phyloP scores from a whole-genome alignment of 2,797 vertebrate species.

The Anisognathus igniventris region DNA sequence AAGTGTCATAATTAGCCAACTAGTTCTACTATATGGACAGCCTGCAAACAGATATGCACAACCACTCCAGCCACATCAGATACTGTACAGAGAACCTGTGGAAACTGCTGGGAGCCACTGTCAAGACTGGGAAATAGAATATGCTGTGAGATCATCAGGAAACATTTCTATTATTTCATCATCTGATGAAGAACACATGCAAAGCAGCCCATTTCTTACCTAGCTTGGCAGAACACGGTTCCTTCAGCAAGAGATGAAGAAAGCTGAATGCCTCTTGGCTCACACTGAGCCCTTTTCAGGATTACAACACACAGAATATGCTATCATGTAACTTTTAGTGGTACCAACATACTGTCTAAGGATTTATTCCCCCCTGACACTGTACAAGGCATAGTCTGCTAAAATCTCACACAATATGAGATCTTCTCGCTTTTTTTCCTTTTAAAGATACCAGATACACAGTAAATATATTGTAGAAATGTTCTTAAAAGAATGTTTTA shows the following conservation, averaged over 20 bases:
- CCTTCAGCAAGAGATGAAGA: not conserved
- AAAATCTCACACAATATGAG: not conserved
- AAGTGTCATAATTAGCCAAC: not conserved
- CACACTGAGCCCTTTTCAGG: not conserved
- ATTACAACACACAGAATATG: not conserved
- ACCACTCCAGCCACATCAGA: not conserved
- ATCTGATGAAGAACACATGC: not conserved
- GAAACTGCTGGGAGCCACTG: not conserved
- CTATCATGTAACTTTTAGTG: not conserved
- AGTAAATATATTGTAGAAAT: not conserved
- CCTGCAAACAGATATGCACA: not conserved
- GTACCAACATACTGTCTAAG: not conserved
- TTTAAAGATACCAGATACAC: not conserved
- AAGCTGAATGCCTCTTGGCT: not conserved
- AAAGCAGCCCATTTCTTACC: not conserved
- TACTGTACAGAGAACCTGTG: not conserved
- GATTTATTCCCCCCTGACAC: not conserved
- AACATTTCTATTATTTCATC: not conserved
- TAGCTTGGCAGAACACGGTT: not conserved
- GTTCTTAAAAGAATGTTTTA: not conserved
- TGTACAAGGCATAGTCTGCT: accelerated
- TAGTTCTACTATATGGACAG: not conserved
- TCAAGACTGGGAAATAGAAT: not conserved
- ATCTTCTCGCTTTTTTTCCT: not conserved
- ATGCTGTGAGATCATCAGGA: not conserved